Conservation (phyloP, 2,888 invertebrate genomes). For the Nysson spinosus region DNA sequence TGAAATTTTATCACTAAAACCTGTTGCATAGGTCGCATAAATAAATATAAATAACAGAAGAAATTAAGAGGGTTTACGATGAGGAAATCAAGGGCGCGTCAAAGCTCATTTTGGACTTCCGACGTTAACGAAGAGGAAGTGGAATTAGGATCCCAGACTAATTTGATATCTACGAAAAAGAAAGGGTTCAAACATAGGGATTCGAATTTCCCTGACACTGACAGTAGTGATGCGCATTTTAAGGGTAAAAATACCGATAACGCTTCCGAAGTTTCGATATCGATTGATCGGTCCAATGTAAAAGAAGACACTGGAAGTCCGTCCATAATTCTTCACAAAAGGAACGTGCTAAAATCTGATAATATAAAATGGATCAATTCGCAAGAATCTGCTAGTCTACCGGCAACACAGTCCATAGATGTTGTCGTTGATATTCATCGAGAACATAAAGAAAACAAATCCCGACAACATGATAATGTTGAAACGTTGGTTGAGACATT, state of each 20-base stretch:
- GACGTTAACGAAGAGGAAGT: not conserved
- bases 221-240: not conserved
- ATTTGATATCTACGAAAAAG: conserved; percentile 2
- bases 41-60: no score
- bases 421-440: conserved; percentile 66
- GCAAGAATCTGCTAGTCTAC: conserved; percentile 5
- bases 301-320: not conserved
- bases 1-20: no score
- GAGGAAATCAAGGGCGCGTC: not conserved
- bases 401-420: conserved; percentile 43
- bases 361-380: conserved; percentile 22
- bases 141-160: conserved; percentile 6
- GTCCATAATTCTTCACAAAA: not conserved
- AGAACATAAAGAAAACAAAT: conserved; percentile 22
- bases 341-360: not conserved
- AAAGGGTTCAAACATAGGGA: not conserved
- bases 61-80: not conserved
- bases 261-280: conserved; percentile 1
- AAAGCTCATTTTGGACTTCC: not conserved
- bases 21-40: no score
- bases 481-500: not conserved
- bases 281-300: not conserved
- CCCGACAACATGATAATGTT: not conserved
- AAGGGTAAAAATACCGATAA: conserved; percentile 5
- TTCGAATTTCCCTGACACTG: not conserved